Evolutionary conservation across 2,113 vertebrate genomes (phyloP).

Genomic region (Laterallus jamaicensis): DNA sequence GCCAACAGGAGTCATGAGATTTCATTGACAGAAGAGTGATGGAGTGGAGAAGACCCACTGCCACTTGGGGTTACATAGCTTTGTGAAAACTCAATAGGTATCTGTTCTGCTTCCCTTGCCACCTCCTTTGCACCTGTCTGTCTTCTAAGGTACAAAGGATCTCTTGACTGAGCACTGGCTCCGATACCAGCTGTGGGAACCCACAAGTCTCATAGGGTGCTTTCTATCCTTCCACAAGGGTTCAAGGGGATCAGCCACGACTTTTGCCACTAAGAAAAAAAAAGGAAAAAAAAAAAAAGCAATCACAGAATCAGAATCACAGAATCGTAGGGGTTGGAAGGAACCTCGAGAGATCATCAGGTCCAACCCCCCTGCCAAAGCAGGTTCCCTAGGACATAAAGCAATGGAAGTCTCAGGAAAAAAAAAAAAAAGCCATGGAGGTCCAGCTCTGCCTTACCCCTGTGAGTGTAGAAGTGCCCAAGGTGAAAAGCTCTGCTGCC

Average conservation of each 20-base stretch:
- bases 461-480: neutral
- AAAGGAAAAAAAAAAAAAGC: too few species aligned
- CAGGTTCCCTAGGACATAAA: too few species aligned
- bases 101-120: neutral
- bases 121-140: neutral
- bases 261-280: neutral
- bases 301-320: too few species aligned
- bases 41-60: slow-evolving; percentile 45
- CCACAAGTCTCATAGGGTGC: neutral
- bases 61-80: slow-evolving; percentile 23
- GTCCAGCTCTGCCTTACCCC: neutral
- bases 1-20: slow-evolving; percentile 30
- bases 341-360: too few species aligned
- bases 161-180: neutral
- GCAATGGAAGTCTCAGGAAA: neutral
- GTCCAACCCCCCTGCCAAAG: too few species aligned
- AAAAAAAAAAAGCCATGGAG: neutral
- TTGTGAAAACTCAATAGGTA: slow-evolving; percentile 52
- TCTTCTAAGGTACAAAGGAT: neutral
- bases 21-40: slow-evolving; percentile 48
- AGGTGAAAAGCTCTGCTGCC: neutral
- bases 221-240: neutral
- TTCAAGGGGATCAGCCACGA: neutral
- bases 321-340: too few species aligned
- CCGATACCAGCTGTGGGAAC: neutral